phyloP scores from a whole-genome alignment of 2,797 vertebrate genomes.

The Botia almorhae region DNA sequence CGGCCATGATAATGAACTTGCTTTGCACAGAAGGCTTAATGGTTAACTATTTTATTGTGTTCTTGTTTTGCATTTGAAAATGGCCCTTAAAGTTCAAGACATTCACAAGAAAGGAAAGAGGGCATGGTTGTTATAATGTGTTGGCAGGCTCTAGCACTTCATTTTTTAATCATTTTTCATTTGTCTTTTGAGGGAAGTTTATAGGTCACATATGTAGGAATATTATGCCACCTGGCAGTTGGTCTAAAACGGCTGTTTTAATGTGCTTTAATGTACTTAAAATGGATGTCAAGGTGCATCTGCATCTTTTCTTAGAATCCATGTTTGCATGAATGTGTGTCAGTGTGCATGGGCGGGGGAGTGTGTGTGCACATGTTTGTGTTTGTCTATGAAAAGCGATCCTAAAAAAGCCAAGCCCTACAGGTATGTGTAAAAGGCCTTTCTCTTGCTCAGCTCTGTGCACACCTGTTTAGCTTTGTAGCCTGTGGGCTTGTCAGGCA shows the following conservation, averaged over 20 bases:
- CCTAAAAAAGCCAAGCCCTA: conserved; percentile 59
- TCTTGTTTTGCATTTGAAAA: conserved; percentile 25
- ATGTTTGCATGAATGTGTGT: conserved; percentile 35
- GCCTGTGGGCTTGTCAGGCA: conserved; percentile 58
- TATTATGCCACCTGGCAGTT: background rate
- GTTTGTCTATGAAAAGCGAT: conserved; percentile 57
- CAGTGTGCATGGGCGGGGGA: conserved; percentile 29
- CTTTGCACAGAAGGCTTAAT: conserved; percentile 37
- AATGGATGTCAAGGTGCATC: background rate
- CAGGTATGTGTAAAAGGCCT: conserved; percentile 60
- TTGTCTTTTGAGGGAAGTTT: conserved; percentile 6
- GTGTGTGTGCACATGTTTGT: conserved; percentile 45
- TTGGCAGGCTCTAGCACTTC: background rate
- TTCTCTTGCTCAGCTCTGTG: conserved; percentile 49
- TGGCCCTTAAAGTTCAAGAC: conserved; percentile 9
- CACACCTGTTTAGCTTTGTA: conserved; percentile 76
- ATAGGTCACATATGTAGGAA: conserved; percentile 6
- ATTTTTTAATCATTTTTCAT: background rate
- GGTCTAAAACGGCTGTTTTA: background rate
- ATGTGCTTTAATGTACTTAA: background rate
- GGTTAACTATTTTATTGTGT: conserved; percentile 31
- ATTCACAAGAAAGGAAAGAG: background rate
- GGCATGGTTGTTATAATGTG: conserved; percentile 15
- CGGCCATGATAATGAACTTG: conserved; percentile 63
- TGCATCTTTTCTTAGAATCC: conserved; percentile 17